Conservation (phyloP, 2,797 vertebrate genomes). For the Pangasius sanitwongsei region DNA sequence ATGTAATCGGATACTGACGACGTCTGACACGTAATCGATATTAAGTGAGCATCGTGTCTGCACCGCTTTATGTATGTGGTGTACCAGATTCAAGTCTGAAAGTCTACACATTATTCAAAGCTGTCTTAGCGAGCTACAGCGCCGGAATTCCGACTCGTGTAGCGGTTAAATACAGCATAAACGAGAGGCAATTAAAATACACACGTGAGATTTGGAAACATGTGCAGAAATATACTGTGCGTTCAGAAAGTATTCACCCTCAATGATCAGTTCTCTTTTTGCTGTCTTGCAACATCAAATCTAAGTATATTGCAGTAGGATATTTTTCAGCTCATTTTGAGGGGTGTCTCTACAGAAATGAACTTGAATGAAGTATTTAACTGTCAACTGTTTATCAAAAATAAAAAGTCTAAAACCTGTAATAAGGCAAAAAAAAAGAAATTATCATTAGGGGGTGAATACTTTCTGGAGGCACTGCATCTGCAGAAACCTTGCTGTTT, state of each 20-base stretch:
- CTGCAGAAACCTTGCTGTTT: neutral
- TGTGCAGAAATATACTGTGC: neutral
- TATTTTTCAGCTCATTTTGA: neutral
- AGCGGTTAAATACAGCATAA: neutral
- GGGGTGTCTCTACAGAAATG: neutral
- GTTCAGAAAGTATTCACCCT: neutral
- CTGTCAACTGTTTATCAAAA: neutral
- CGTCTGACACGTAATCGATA: neutral
- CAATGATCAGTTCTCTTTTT: neutral
- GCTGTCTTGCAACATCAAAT: neutral
- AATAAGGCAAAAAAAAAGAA: neutral
- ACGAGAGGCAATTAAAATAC: neutral
- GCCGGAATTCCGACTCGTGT: neutral
- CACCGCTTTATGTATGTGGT: neutral
- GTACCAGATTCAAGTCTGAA: neutral
- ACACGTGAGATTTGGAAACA: neutral
- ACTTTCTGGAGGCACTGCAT: neutral
- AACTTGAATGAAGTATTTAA: neutral
- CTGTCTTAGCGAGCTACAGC: neutral
- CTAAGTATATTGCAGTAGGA: neutral
- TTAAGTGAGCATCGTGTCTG: neutral
- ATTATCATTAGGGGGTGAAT: neutral
- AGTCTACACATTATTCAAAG: neutral
- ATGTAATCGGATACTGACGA: neutral
- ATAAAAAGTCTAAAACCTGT: neutral